Evolutionary conservation across 2,888 invertebrate genomes (phyloP).

Genomic region (Drosophila yooni): DNA sequence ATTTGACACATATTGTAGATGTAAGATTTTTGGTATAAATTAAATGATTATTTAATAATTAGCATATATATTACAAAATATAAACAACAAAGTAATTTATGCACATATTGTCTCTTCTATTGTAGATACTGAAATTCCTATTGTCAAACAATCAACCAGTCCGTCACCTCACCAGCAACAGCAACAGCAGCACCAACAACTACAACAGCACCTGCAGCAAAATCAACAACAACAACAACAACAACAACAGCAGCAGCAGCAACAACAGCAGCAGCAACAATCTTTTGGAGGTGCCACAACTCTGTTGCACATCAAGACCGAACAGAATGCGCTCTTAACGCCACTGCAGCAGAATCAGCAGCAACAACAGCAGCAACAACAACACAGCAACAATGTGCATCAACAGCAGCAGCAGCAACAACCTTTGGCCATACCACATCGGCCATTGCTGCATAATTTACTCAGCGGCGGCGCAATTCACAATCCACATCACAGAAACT

Average conservation of each 20-base stretch:
- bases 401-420: constrained; percentile 77
- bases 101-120: constrained; percentile 20
- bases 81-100: constrained; percentile 12
- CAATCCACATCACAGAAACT: constrained; percentile 85
- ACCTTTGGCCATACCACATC: constrained; percentile 83
- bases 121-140: constrained; percentile 85
- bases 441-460: constrained; percentile 85
- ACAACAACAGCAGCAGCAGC: constrained; percentile 58
- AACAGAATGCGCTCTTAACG: constrained; percentile 82
- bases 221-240: constrained; percentile 78
- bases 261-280: constrained; percentile 67
- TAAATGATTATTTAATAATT: constrained; percentile 3
- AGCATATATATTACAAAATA: not conserved
- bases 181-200: constrained; percentile 64
- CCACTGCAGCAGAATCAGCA: constrained; percentile 68
- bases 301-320: constrained; percentile 83
- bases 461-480: constrained; percentile 85
- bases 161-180: constrained; percentile 84
- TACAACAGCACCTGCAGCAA: constrained; percentile 71
- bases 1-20: not conserved
- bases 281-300: constrained; percentile 77
- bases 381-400: constrained; percentile 72
- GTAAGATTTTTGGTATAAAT: not conserved
- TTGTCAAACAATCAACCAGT: constrained; percentile 85
- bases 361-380: constrained; percentile 66